Evolutionary conservation across 92 coral and sea anemone genomes (phyloP), one percentile per base, ranked within the genome.

Genomic region (Galaxea fascicularis): DNA sequence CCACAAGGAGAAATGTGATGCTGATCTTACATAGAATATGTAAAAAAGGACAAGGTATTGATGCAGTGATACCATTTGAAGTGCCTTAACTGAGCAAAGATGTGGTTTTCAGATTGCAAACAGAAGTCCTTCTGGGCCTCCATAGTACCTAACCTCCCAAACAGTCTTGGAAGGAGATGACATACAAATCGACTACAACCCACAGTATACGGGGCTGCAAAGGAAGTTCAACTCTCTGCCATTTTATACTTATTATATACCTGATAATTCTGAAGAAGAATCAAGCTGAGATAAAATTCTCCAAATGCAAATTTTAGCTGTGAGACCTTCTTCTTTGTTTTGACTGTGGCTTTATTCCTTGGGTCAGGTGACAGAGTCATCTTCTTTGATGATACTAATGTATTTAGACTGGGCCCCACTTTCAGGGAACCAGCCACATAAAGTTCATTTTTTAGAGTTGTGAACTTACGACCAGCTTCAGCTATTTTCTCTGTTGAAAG

Each of bases 291-390:
- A 74, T 96, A 96, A 88, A 94, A 96, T 51, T 96, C 99, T 85
- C 98, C 95, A 76, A 96, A 96, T 60, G 99, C 99, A 87, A 96
- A 85, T 85, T 96, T 96, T 64, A 96, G 77, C 46, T 96, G 95
- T 51, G 89, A 90, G 46, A 93, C 88, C 35, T 90, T 96, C 84
- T 95, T 91, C 54, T 88, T 90, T 44, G 86, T 87, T 25, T 87
- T 93, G 66, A 89, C 85, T 46, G 75, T 66, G 47, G 80, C 90
- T 49, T 85, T 92, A 26, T 83, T 79, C 78, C 85, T 86, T 78
- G 93, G 89, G 71, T 91, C 85, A 1, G 92, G 64, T 16, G 92
- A 83, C 30, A 92, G 88, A 8, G 91, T 92, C 66, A 92, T 74
- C 41, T 93, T 89, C 49, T 83, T 93, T 30, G 91, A 92, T 30